phyloP scores from a whole-genome alignment of 2,797 vertebrate species.

The Tangara arthus region DNA sequence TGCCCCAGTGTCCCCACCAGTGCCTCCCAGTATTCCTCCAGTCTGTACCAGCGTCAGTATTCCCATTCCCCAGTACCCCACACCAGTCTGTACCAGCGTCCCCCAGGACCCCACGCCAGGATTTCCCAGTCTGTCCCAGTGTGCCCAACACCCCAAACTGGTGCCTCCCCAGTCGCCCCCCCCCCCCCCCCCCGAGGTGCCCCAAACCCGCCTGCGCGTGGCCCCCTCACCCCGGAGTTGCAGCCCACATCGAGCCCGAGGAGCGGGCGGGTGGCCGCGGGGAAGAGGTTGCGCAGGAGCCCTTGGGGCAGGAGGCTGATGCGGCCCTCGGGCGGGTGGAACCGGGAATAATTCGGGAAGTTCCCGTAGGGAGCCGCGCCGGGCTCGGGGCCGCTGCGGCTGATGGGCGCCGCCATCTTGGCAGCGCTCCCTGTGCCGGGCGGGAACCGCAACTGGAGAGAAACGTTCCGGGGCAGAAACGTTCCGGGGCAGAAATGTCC shows the following conservation, averaged over 20 bases:
- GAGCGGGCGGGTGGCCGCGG: not conserved
- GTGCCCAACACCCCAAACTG: not conserved
- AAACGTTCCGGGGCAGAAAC: not conserved
- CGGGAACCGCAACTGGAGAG: not conserved
- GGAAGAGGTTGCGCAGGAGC: not conserved
- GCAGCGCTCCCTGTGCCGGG: fast-evolving
- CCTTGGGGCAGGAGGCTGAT: not conserved
- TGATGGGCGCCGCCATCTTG: constrained; percentile 48
- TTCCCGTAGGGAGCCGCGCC: not conserved
- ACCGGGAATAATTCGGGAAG: not conserved
- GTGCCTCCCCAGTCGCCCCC: too few relatives aligned
- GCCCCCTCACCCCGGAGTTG: not conserved
- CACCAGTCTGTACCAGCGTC: not conserved
- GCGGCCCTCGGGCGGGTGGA: not conserved
- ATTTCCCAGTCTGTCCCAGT: not conserved
- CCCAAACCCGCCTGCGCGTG: not conserved
- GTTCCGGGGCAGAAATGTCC: too few relatives aligned
- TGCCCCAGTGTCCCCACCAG: not conserved
- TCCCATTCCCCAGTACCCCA: not conserved
- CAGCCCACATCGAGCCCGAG: constrained; percentile 5
- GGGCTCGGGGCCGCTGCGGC: fast-evolving
- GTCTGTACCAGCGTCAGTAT: not conserved
- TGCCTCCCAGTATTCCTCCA: not conserved
- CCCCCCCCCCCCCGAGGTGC: too few relatives aligned
- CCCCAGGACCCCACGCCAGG: not conserved